Base-by-base conservation (phyloP, 2,797 vertebrate genomes). In the Sebastes minor region DNA sequence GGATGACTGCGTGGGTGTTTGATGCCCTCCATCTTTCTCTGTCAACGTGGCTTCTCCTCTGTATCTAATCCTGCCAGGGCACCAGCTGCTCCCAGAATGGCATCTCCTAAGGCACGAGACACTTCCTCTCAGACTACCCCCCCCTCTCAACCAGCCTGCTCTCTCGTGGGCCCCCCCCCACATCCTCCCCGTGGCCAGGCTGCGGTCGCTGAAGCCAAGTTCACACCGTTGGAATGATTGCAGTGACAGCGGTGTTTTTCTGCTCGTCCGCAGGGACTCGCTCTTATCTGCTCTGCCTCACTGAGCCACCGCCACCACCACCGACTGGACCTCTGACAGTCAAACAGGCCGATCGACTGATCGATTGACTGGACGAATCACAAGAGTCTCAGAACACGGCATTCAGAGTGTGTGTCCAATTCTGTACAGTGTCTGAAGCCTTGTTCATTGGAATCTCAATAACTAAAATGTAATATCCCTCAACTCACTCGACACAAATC, bases 1-100 rank as follows among this genome's bases (percentile, higher is more conserved):
- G 27, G 68, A 38, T 62, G 80, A 70, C 46, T 63, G 77, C 71
- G 81, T 91, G 89, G 83, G 86, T 49, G 78, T 90, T 89, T 92
- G 88, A 91, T 89, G 87, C 82, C 88, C 88, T 92, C 86, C 85
- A 89, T 92, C 89, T 90, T 90, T 86, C 28, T 84, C 82, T 90
- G 87, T 90, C 90, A 92, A 82, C 2, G 3, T 84, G 81, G 62
- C 64, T 89, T 89, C 81, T 89, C 74, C 67, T 88, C 85, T 85
- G 81, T 80, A 73, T 89, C 88, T 90, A 84, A 92, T 90, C 76
- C 74, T 89, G 82, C 89, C 86, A 85, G 74, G 81, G 71, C 67
- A 92, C 89, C 92, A 92, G 88, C 91, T 93, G 88, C 82, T 90
- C 85, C 59, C 74, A 85, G 71, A 87, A 84, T 52, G 74, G 85